These are phyloP conservation scores for Lysiphlebus fabarum DNA, from an alignment of 1,140 invertebrate genomes.

Conservation along the genomic window DNA sequence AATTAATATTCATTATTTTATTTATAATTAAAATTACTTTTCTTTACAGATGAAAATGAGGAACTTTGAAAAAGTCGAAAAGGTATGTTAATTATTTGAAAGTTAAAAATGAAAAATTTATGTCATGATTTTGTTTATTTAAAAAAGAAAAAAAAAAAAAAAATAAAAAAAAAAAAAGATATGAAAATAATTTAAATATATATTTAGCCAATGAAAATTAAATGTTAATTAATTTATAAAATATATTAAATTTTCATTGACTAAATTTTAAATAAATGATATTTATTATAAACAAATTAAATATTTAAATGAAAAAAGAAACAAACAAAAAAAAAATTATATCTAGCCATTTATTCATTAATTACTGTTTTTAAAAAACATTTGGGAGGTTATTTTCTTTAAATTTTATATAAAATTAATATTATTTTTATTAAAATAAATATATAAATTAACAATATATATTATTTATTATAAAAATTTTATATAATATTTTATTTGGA, in stretches of 20 bases:
- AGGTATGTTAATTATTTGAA: conserved; percentile 68
- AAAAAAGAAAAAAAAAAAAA: too few species aligned
- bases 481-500: conserved; percentile 29
- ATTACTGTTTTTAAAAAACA: conserved; percentile 58
- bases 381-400: conserved; percentile 67
- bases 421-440: conserved; percentile 36
- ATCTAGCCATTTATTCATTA: conserved; percentile 52
- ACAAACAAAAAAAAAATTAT: conserved; percentile 5
- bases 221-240: too few species aligned
- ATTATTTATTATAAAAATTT: conserved; percentile 12
- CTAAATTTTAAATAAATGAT: too few species aligned
- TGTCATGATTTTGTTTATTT: conserved; percentile 31
- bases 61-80: conserved; percentile 97
- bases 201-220: too few species aligned
- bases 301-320: too few species aligned
- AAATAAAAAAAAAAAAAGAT: conserved; percentile 31
- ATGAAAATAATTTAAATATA: too few species aligned
- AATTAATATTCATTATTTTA: conserved; percentile 17
- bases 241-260: too few species aligned
- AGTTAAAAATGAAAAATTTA: conserved; percentile 36
- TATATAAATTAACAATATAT: not conserved
- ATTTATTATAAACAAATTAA: too few species aligned
- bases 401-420: conserved; percentile 35
- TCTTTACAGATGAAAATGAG: conserved; percentile 82
- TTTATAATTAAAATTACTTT: conserved; percentile 13